Base-by-base conservation (phyloP, 2,113 vertebrate genomes). In the Nothobranchius kuhntae region DNA sequence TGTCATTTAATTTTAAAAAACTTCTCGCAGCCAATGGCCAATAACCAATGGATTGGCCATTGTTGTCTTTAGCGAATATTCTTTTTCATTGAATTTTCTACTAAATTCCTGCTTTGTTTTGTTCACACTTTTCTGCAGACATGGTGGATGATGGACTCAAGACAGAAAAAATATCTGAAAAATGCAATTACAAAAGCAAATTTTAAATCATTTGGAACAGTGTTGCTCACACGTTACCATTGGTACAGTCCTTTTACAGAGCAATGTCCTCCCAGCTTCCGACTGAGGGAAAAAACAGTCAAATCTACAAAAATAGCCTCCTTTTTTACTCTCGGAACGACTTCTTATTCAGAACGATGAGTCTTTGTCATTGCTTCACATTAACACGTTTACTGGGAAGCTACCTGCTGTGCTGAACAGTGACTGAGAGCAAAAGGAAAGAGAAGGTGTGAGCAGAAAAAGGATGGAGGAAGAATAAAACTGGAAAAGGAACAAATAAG, bases 331-430 rank as follows among this genome's bases (percentile, higher is more conserved):
- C n/a, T 15, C 13, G 17, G 12, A 17, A 70, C 55, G 59, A 70
- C 24, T 36, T 47, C 40, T 78, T 64, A 57, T 80, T 71, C 42
- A 21, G 15, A 63, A 61, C 0, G 1, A 13, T 3, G 40, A 45
- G 65, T 50, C 62, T 79, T 78, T 81, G 72, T 68, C 68, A 58
- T 38, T 42, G 30, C 58, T 10, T 80, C 57, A 73, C 53, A 65
- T 80, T 71, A 80, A 63, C 79, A 69, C 59, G 63, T 73, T 53
- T 45, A 8, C 46, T 48, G 13, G 10, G 53, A 62, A 67, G 78
- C 10, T 46, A 55, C 76, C 77, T 78, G 85, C 79, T 69, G 76
- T 7, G 68, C 3, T 46, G 57, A 68, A 61, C 17, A n/a, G 52
- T 51, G 40, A 53, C 55, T 68, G 50, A 58, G 13, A 50, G 55